These are phyloP conservation scores for Notoglanidium macrostoma DNA, from an alignment of 2,797 vertebrate species.

Conservation along the genomic window DNA sequence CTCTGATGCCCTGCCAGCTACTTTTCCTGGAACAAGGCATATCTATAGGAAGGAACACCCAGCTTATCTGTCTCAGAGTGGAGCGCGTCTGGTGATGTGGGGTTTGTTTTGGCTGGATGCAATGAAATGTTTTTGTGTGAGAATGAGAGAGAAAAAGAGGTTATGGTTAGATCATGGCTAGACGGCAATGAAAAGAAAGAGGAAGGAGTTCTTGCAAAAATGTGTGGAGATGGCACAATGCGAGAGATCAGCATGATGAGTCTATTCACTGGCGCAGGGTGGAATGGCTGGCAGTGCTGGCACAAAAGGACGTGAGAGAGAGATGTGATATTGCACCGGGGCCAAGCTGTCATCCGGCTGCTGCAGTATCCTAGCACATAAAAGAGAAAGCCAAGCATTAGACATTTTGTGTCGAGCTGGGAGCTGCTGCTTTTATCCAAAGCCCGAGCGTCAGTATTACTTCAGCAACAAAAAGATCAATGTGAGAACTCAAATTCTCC, in stretches of 20 bases:
- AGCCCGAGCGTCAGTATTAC: background rate
- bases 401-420: background rate
- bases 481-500: slow-evolving; percentile 4
- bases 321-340: slow-evolving; percentile 22
- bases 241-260: slow-evolving; percentile 2
- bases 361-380: slow-evolving; percentile 3
- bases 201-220: slow-evolving; percentile 22
- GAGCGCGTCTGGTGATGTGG: slow-evolving; percentile 38
- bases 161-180: slow-evolving; percentile 29
- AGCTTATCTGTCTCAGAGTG: slow-evolving; percentile 27
- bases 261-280: slow-evolving; percentile 11
- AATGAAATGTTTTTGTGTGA: slow-evolving; percentile 15
- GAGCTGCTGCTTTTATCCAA: slow-evolving; percentile 14
- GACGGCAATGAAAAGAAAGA: slow-evolving; percentile 27
- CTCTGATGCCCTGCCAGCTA: slow-evolving; percentile 39
- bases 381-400: slow-evolving; percentile 12
- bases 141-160: slow-evolving; percentile 1
- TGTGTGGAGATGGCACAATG: slow-evolving; percentile 8
- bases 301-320: slow-evolving; percentile 6
- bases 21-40: slow-evolving; percentile 45
- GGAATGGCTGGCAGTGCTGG: slow-evolving; percentile 7
- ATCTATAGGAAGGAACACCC: slow-evolving; percentile 40
- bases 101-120: slow-evolving; percentile 43
- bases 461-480: slow-evolving; percentile 21
- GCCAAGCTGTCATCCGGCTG: slow-evolving; percentile 30